These are phyloP conservation scores for Lomographa bimaculata DNA, from an alignment of 2,888 invertebrate species.

Conservation along the genomic window DNA sequence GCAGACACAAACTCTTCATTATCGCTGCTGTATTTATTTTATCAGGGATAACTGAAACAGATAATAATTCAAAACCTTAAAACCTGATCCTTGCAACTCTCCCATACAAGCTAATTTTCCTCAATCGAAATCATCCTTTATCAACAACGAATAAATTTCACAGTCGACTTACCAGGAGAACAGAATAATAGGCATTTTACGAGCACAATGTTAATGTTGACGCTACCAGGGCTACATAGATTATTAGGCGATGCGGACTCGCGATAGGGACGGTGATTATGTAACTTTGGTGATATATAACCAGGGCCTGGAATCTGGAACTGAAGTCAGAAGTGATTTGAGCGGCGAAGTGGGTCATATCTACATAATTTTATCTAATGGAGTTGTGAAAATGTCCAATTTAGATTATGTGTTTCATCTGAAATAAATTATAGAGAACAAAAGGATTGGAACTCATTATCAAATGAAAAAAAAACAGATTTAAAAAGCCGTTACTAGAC, in stretches of 20 bases:
- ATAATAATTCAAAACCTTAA: background rate
- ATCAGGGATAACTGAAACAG: too few relatives aligned
- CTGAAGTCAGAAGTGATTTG: slow-evolving; percentile 4
- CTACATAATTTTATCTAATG: too few relatives aligned
- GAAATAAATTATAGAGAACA: too few relatives aligned
- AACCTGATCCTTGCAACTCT: too few relatives aligned
- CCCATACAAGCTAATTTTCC: too few relatives aligned
- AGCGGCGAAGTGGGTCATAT: background rate
- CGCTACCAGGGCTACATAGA: slow-evolving; percentile 26
- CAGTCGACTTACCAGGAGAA: slow-evolving; percentile 1
- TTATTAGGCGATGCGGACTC: slow-evolving; percentile 27
- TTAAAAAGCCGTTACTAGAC: too few relatives aligned
- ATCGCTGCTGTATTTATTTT: too few relatives aligned
- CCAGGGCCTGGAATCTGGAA: slow-evolving; percentile 1
- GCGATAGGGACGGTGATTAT: slow-evolving; percentile 32
- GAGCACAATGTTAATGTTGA: slow-evolving; percentile 11
- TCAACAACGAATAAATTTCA: background rate
- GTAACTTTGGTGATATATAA: slow-evolving; percentile 27
- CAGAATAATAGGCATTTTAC: slow-evolving; percentile 12
- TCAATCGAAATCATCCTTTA: background rate
- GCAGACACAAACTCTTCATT: too few relatives aligned
- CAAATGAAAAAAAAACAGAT: too few relatives aligned
- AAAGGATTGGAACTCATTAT: too few relatives aligned
- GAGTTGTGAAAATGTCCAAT: too few relatives aligned
- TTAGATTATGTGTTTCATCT: too few relatives aligned